Evolutionary conservation across 2,797 vertebrate species (phyloP), one percentile per base, ranked within the genome.

Genomic region (Lateolabrax maculatus): DNA sequence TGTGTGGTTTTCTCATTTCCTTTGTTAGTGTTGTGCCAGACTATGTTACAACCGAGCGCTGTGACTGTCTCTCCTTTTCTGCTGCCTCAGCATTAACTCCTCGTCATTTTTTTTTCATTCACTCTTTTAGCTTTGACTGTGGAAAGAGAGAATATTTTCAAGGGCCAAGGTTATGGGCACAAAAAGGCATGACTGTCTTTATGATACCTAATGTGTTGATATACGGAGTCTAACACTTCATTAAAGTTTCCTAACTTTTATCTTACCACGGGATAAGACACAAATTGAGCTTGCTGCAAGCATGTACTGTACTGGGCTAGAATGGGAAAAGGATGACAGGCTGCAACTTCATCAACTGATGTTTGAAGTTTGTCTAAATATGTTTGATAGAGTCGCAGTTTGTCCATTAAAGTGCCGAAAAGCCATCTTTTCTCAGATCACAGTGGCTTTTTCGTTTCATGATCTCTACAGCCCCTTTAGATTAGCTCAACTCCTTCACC

Each of bases 1-100:
- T 88, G 84, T 94, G 94, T 89, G 94, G 93, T 95, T 95, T 94
- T 88, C 90, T 95, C 94, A 95, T 95, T 95, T 95, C 94, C 93
- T 93, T 94, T 94, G 91, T 94, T 91, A 92, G 90, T 92, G 84
- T 89, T 92, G 88, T 87, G 90, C 90, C 92, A 94, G 92, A 91
- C 85, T 85, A 61, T 68, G 84, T 85, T 90, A 88, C 88, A 91
- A 83, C 84, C 75, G 74, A 89, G 85, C 63, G 76, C 89, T 83
- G 86, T 39, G 83, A 92, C 85, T 84, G 87, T 92, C 83, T 93
- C 87, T 84, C 56, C 61, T 65, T 89, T 91, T 86, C 71, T 90
- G 90, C 88, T 23, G 25, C 77, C 85, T 93, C 89, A 92, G 92
- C 90, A 75, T 84, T 87, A 80, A 84, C 80, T 76, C 25, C 71